phyloP scores from a whole-genome alignment of 2,113 vertebrate genomes.

The Egretta garzetta region DNA sequence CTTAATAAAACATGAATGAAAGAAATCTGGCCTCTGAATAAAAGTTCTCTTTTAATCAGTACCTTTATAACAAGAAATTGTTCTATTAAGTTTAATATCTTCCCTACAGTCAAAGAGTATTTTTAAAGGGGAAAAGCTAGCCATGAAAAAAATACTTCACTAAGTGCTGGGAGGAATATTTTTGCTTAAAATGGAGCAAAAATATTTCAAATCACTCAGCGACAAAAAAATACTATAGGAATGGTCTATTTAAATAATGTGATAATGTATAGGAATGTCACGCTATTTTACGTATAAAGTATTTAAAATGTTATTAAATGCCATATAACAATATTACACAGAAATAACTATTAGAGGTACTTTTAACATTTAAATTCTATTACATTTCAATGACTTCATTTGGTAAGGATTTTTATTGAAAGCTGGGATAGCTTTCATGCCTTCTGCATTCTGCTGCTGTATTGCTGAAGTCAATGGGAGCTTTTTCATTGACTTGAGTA shows the following conservation, averaged over 20 bases:
- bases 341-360: neutral
- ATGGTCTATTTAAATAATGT: neutral
- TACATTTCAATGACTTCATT: neutral
- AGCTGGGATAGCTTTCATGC: neutral
- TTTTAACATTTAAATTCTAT: neutral
- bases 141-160: neutral
- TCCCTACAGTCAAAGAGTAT: neutral
- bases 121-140: neutral
- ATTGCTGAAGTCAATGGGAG: neutral
- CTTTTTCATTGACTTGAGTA: neutral
- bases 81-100: neutral
- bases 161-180: neutral
- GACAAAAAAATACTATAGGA: neutral
- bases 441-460: neutral
- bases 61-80: neutral
- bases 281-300: neutral
- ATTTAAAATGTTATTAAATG: neutral
- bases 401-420: neutral
- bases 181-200: neutral
- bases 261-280: neutral
- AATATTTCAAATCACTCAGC: neutral
- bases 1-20: neutral
- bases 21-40: neutral
- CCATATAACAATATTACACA: neutral
- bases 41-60: neutral